phyloP scores from a whole-genome alignment of 2,113 vertebrate genomes.

The Apeltes quadracus region DNA sequence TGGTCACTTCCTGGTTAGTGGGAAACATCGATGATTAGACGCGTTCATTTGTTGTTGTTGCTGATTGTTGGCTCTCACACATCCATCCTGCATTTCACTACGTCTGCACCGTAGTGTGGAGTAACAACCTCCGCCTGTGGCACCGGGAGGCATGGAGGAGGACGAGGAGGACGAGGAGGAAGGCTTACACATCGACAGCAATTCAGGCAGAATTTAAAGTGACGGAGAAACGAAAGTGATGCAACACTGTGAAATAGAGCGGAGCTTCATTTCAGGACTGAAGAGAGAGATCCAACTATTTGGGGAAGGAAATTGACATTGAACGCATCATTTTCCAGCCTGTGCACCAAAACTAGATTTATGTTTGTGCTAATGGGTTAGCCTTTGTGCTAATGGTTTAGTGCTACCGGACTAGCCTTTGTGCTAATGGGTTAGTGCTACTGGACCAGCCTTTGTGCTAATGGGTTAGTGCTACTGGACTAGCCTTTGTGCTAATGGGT shows the following conservation, averaged over 20 bases:
- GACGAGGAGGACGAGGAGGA: neutral
- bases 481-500: too few relatives aligned
- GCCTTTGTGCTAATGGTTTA: too few relatives aligned
- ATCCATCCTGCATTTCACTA: constrained; percentile 28
- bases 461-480: too few relatives aligned
- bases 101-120: constrained; percentile 45
- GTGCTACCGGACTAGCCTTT: too few relatives aligned
- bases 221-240: too few relatives aligned
- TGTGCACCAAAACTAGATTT: neutral
- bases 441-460: too few relatives aligned
- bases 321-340: neutral
- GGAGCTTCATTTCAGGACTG: neutral
- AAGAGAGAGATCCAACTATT: neutral
- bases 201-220: neutral
- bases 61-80: too few relatives aligned
- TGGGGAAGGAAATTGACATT: neutral
- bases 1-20: constrained; percentile 55
- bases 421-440: too few relatives aligned
- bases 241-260: too few relatives aligned
- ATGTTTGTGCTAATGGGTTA: too few relatives aligned
- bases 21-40: constrained; percentile 53
- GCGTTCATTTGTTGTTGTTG: constrained; percentile 57
- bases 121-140: constrained; percentile 10
- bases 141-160: neutral
- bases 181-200: neutral